Evolutionary conservation across 2,888 invertebrate genomes (phyloP).

Genomic region (Rhagium mordax): DNA sequence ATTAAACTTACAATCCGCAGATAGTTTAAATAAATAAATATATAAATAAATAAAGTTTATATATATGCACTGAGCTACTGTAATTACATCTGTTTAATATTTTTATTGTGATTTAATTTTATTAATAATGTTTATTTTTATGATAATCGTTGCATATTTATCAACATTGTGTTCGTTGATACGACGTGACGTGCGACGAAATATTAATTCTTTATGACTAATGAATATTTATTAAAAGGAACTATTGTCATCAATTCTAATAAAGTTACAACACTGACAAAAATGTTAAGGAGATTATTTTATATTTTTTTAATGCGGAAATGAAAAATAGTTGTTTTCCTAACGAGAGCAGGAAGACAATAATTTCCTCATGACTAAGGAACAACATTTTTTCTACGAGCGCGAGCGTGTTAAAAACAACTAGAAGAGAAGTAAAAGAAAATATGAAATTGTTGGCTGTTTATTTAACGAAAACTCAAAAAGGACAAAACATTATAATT

Average conservation of each 20-base stretch:
- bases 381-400: too few relatives aligned
- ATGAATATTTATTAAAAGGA: slow-evolving; percentile 34
- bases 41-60: too few relatives aligned
- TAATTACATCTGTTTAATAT: slow-evolving; percentile 16
- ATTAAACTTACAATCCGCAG: slow-evolving; percentile 23
- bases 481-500: too few relatives aligned
- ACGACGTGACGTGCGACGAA: slow-evolving; percentile 32
- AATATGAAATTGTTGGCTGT: too few relatives aligned
- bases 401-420: too few relatives aligned
- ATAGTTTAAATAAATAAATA: slow-evolving; percentile 28
- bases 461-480: too few relatives aligned
- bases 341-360: too few relatives aligned
- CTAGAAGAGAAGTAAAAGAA: too few relatives aligned
- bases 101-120: background rate
- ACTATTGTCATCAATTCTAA: slow-evolving; percentile 16
- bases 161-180: slow-evolving; percentile 5
- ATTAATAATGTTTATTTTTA: background rate
- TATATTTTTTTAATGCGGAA: too few relatives aligned
- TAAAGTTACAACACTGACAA: slow-evolving; percentile 1
- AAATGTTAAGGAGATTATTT: background rate
- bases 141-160: slow-evolving; percentile 5
- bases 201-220: slow-evolving; percentile 37
- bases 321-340: too few relatives aligned
- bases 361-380: too few relatives aligned
- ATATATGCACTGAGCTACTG: background rate